Evolutionary conservation across 2,888 invertebrate species (phyloP), one percentile per base, ranked within the genome.

Genomic region (Tuta absoluta): DNA sequence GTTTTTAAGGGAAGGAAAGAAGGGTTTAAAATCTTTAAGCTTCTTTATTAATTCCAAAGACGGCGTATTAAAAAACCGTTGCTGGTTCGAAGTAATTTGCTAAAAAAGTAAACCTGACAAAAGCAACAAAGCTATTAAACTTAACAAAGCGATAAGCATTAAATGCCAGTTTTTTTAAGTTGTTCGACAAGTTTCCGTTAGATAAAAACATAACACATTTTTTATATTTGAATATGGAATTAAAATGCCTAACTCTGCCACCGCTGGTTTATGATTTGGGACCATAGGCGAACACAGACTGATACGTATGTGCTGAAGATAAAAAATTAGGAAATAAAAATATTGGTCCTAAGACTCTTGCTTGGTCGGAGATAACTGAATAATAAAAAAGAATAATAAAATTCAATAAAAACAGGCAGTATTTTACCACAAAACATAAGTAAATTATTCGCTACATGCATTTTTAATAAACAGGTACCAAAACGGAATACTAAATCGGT

Each of bases 11-110:
- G 48, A 28, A 49, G 33, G 8, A 48, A 61, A 3, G 28, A 48
- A 48, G 48, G 48, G 24, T 11, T n/a, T 61, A 28, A 61, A 61
- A 24, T 61, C 33, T 17, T 49, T 61, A 61, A 61, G 48, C 49
- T 28, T 24, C 19, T 61, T 61, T 61, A 33, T 56, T 33, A 53
- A 53, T 45, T 23, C 51, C 23, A 53, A 53, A 53, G 51, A 53
- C 14, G 51, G 23, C 24, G 21, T 14, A 12, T 53, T 11, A 23
- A 53, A 21, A 53, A 23, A 14, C 51, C 1, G 49, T 49, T 49
- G 17, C 49, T 49, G 12, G 8, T 19, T 21, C 19, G 11, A 53
- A 53, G 23, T 21, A 53, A 23, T 53, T 53, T 53, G 21, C 23
- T 53, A 23, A 53, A 24, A 24, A 23, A 23, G 24, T 14, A 24